phyloP scores from a whole-genome alignment of 2,113 vertebrate genomes.

The Xiphophorus hellerii region DNA sequence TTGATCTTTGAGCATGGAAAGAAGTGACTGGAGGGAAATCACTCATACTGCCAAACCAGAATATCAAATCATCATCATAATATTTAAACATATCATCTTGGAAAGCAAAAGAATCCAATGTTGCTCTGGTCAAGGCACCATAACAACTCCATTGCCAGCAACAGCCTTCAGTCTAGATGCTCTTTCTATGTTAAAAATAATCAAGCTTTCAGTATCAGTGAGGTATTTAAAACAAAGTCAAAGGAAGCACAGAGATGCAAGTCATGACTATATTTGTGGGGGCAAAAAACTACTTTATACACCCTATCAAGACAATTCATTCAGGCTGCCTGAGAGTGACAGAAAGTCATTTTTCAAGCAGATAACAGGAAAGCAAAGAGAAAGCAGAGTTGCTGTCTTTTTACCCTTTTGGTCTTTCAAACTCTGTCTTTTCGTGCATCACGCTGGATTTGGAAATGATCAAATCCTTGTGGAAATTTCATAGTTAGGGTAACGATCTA shows the following conservation, averaged over 20 bases:
- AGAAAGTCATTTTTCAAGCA: neutral
- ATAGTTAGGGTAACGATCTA: neutral
- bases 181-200: neutral
- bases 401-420: neutral
- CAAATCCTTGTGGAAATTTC: neutral
- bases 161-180: neutral
- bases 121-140: neutral
- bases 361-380: neutral
- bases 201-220: neutral
- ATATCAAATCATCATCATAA: conserved; percentile 17
- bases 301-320: too few relatives aligned
- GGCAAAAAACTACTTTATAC: neutral
- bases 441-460: neutral
- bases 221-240: neutral
- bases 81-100: neutral
- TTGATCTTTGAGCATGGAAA: conserved; percentile 58
- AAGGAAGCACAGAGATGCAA: neutral
- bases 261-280: neutral
- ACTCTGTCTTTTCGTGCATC: neutral
- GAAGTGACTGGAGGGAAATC: conserved; percentile 23
- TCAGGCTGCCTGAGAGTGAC: neutral
- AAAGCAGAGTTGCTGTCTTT: neutral
- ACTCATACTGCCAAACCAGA: conserved; percentile 36
- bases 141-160: neutral
- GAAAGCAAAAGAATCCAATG: neutral